Conservation (phyloP, 2,797 vertebrate species). For the Macropus fuliginosus region DNA sequence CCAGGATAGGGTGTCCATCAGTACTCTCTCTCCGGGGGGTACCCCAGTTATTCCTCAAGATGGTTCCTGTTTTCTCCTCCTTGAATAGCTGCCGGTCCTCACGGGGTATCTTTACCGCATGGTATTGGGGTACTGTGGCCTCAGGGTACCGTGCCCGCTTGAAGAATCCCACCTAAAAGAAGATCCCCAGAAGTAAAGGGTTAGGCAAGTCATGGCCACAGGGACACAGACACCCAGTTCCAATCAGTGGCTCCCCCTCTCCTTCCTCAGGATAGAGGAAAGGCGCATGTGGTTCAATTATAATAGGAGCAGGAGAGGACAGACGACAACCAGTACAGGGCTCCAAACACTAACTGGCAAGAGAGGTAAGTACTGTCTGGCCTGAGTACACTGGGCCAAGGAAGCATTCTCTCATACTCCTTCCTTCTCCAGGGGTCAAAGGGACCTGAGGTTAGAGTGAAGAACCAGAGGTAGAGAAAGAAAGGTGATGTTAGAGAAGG, state of each 20-base stretch:
- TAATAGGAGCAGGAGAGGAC: neutral
- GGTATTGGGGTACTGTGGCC: conserved; percentile 93
- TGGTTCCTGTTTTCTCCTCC: conserved; percentile 89
- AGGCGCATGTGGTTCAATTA: neutral
- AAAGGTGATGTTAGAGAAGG: neutral
- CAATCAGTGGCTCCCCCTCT: neutral
- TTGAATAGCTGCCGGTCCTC: conserved; percentile 92
- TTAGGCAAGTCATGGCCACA: neutral
- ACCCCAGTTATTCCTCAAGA: conserved; percentile 92
- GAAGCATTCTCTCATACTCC: neutral
- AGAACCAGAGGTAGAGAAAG: neutral
- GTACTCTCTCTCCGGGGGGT: conserved; percentile 87
- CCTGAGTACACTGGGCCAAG: neutral
- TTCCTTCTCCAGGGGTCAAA: neutral
- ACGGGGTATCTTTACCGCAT: conserved; percentile 94
- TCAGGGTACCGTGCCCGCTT: conserved; percentile 89
- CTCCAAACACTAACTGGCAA: neutral
- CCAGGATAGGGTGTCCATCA: conserved; percentile 64
- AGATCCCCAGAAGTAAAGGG: conserved; percentile 15
- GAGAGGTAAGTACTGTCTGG: neutral
- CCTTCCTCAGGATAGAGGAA: neutral
- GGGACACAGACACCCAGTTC: neutral
- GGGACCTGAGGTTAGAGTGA: neutral
- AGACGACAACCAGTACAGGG: neutral
- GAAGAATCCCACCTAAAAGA: conserved; percentile 94